phyloP scores from a whole-genome alignment of 2,797 vertebrate species.

The Eleutherodactylus coqui region DNA sequence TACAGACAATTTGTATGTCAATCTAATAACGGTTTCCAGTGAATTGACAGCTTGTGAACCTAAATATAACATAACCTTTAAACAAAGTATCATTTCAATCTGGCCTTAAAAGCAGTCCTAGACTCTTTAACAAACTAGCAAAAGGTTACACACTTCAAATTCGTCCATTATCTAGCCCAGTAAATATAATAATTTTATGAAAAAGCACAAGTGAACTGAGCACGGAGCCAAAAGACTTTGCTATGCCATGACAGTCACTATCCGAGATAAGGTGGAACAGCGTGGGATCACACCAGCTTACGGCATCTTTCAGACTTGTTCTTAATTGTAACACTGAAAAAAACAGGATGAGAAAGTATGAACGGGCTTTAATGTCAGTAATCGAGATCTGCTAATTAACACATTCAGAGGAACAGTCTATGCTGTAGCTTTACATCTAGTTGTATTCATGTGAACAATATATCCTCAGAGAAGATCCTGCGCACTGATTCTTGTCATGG shows the following conservation, averaged over 20 bases:
- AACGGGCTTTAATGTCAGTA: neutral
- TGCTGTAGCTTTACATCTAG: neutral
- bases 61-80: neutral
- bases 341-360: neutral
- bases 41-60: neutral
- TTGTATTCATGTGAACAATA: conserved; percentile 1
- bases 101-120: too few species aligned
- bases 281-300: neutral
- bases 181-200: neutral
- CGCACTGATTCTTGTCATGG: neutral
- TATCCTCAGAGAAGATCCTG: neutral
- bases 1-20: neutral
- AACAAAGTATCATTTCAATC: too few species aligned
- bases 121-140: neutral
- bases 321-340: neutral
- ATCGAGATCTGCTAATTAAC: neutral
- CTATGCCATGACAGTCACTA: neutral
- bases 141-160: neutral
- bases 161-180: neutral
- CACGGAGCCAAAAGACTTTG: neutral
- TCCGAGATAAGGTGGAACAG: neutral
- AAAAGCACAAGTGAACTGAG: neutral
- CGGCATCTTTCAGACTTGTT: neutral
- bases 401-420: conserved; percentile 1
- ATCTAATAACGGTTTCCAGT: neutral